phyloP scores from a whole-genome alignment of 2,113 vertebrate genomes.

The Cottus gobio region DNA sequence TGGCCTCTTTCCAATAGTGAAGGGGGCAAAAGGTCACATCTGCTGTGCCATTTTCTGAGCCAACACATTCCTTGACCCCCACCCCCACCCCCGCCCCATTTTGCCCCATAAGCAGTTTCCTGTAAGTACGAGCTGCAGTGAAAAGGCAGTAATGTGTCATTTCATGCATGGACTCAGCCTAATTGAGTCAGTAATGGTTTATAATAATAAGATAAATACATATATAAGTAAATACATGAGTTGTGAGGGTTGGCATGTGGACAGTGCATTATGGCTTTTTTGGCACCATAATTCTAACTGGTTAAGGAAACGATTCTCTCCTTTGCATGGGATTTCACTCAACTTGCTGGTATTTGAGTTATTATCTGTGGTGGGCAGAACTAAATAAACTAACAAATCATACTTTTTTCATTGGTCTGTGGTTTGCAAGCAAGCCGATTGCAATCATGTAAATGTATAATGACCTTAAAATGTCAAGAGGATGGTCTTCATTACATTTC shows the following conservation, averaged over 20 bases:
- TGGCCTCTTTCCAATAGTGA: slow-evolving; percentile 76
- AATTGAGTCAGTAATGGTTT: neutral
- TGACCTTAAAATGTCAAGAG: neutral
- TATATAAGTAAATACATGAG: neutral
- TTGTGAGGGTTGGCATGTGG: slow-evolving; percentile 8
- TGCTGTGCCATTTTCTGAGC: slow-evolving; percentile 85
- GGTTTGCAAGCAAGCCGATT: neutral
- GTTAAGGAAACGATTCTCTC: neutral
- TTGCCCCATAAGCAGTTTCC: slow-evolving; percentile 59
- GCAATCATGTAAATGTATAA: neutral
- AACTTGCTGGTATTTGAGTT: slow-evolving; percentile 1
- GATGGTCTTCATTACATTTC: neutral
- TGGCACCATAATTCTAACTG: neutral
- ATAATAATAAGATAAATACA: neutral
- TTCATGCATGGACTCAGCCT: slow-evolving; percentile 69
- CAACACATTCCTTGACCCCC: slow-evolving; percentile 65
- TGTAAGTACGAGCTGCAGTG: slow-evolving; percentile 78
- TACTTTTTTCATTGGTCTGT: neutral
- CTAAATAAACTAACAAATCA: slow-evolving; percentile 35
- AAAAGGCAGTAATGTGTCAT: slow-evolving; percentile 18
- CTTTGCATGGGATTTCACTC: slow-evolving; percentile 2
- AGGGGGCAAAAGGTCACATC: slow-evolving; percentile 76
- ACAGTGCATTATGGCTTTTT: neutral
- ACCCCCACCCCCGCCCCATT: slow-evolving; percentile 31
- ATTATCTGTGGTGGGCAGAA: neutral